Conservation (phyloP, 1,140 invertebrate species). For the Diploscapter pachys region DNA sequence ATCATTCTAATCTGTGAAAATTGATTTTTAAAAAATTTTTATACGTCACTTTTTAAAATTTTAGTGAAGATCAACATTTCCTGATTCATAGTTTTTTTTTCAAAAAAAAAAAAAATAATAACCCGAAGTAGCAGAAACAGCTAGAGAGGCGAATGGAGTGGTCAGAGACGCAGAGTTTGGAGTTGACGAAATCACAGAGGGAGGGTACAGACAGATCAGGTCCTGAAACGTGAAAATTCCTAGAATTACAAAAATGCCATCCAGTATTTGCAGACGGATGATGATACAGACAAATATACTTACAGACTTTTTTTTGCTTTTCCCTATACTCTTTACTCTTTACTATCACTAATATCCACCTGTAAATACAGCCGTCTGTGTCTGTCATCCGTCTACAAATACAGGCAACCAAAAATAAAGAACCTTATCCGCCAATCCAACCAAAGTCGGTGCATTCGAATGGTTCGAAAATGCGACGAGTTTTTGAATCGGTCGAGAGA, state of each 20-base stretch:
- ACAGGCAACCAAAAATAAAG: not conserved
- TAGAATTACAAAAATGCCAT: not conserved
- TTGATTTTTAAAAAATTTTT: too few relatives aligned
- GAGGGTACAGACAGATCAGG: not conserved
- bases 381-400: not conserved
- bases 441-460: not conserved
- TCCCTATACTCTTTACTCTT: not conserved
- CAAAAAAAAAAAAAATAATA: not conserved
- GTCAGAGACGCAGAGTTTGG: not conserved
- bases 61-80: not conserved
- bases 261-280: not conserved
- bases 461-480: conserved; percentile 1
- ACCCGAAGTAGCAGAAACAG: conserved; percentile 1
- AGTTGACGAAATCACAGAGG: not conserved
- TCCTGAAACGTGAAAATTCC: conserved; percentile 3
- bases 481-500: not conserved
- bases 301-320: too few relatives aligned
- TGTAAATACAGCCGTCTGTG: not conserved
- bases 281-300: too few relatives aligned
- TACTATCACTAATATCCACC: not conserved
- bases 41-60: not conserved
- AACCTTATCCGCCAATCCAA: conserved; percentile 1
- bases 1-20: not conserved
- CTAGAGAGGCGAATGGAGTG: too few relatives aligned
- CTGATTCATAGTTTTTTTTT: not conserved